Evolutionary conservation across 2,113 vertebrate species (phyloP).

Genomic region (Dryoscopus gambensis): DNA sequence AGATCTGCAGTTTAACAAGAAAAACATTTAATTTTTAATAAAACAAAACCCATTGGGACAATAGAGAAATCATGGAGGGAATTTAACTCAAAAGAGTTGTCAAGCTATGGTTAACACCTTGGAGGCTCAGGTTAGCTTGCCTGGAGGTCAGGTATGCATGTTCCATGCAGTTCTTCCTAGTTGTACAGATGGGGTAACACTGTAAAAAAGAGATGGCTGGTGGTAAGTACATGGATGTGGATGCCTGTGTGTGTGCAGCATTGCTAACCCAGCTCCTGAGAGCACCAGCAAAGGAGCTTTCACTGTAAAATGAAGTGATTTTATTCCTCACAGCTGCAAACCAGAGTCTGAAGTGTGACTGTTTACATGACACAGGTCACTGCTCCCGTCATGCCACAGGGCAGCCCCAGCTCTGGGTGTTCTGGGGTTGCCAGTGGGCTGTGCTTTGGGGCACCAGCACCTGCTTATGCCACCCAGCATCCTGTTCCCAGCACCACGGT

Average conservation of each 20-base stretch:
- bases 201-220: background rate
- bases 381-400: fast-evolving
- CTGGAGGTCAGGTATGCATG: background rate
- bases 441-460: background rate
- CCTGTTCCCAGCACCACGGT: background rate
- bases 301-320: background rate
- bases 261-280: background rate
- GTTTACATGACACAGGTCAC: background rate
- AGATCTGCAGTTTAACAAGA: background rate
- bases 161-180: background rate
- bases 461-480: background rate
- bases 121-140: background rate
- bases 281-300: background rate
- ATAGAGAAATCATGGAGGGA: background rate
- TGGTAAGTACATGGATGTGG: background rate
- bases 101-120: background rate
- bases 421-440: background rate
- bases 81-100: background rate
- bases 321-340: background rate
- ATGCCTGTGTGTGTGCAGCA: no score
- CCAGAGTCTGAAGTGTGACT: background rate
- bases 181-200: background rate
- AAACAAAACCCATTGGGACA: background rate
- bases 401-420: background rate
- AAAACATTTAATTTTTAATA: background rate